Evolutionary conservation across 2,113 vertebrate species (phyloP).

Genomic region (Mustela lutreola): DNA sequence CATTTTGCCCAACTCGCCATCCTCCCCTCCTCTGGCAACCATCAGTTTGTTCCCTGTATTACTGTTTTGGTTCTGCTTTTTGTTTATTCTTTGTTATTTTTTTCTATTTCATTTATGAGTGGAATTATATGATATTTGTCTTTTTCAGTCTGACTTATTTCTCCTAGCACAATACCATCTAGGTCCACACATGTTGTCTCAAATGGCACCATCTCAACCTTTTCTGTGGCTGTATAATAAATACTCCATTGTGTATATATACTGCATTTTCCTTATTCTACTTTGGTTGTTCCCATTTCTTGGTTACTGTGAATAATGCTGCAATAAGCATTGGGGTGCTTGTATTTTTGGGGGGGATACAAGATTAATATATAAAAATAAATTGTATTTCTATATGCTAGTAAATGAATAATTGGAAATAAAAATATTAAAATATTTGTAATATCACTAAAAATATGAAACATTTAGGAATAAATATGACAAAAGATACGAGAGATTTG

Average conservation of each 20-base stretch:
- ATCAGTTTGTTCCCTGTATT: background rate
- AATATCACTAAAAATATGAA: conserved; percentile 8
- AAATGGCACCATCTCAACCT: background rate
- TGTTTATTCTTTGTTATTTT: background rate
- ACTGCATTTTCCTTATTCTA: background rate
- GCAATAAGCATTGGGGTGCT: background rate
- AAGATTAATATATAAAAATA: conserved; percentile 1
- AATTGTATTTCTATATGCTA: background rate
- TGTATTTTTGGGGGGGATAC: background rate
- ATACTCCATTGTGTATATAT: background rate
- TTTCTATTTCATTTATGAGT: background rate
- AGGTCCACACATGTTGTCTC: background rate
- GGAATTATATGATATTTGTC: background rate
- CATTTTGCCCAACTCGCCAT: background rate
- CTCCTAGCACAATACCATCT: background rate
- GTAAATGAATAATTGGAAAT: background rate
- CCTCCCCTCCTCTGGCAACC: background rate
- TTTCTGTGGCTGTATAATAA: background rate
- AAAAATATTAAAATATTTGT: background rate
- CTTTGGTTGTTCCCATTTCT: background rate
- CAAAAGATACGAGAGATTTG: background rate
- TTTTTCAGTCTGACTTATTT: background rate
- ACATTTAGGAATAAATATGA: background rate
- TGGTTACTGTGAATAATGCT: background rate
- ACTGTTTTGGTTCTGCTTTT: background rate